Conservation (phyloP, 2,888 invertebrate species). For the Dorcus parallelipipedus region DNA sequence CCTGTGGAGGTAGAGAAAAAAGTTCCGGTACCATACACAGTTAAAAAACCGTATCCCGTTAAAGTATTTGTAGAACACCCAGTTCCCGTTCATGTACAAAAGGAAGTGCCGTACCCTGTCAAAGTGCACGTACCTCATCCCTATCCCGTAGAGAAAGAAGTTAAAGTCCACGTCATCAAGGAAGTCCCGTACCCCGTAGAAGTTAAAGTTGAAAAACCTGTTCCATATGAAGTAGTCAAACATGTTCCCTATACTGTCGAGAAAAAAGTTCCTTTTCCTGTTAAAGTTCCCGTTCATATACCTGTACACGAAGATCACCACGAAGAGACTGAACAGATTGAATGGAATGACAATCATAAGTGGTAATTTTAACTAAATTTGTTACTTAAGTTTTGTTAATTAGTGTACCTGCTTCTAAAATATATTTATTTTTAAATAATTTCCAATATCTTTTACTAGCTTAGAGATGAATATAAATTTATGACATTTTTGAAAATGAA, state of each 20-base stretch:
- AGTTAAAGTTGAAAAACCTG: constrained; percentile 67
- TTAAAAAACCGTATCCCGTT: constrained; percentile 57
- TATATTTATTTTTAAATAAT: too few species aligned
- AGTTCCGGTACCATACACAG: constrained; percentile 59
- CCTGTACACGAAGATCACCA: constrained; percentile 48
- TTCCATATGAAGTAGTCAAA: constrained; percentile 62
- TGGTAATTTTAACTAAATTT: constrained; percentile 3
- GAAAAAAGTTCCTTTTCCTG: constrained; percentile 56
- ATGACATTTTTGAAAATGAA: too few species aligned
- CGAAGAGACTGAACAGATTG: constrained; percentile 21
- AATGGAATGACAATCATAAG: constrained; percentile 9
- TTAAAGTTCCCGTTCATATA: constrained; percentile 63
- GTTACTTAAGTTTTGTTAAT: background rate
- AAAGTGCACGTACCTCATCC: constrained; percentile 63
- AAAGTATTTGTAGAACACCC: constrained; percentile 63
- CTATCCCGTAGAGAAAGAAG: constrained; percentile 60
- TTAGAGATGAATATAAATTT: too few species aligned
- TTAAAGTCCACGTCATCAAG: constrained; percentile 64
- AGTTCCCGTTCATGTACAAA: constrained; percentile 67
- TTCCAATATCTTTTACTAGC: too few species aligned
- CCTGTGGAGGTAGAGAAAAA: constrained; percentile 68
- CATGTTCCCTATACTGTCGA: constrained; percentile 59
- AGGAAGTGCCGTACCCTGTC: constrained; percentile 68
- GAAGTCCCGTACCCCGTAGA: constrained; percentile 68
- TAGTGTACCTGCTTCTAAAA: background rate